Base-by-base conservation (phyloP, 2,797 vertebrate genomes). In the Alosa sapidissima region DNA sequence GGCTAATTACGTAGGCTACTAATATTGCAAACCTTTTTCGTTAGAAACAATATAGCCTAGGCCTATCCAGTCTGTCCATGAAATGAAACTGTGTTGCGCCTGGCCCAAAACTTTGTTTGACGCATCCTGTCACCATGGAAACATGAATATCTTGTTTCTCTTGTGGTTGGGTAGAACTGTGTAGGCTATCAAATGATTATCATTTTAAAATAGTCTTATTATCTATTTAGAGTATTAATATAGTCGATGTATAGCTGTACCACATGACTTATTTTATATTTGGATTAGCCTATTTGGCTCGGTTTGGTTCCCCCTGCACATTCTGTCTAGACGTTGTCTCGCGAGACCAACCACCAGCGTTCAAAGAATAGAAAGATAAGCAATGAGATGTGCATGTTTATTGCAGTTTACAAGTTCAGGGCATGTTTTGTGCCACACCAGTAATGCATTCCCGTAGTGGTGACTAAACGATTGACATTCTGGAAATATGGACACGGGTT, bases 81-180 rank as follows among this genome's bases (percentile, higher is more conserved):
- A 19, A 78, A 78, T 45, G 72, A 78, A 16, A 78, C 72, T 41
- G 19, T 41, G 16, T 5, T 47, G 11, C 28, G 72, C 68, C 28
- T 36, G 48, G 14, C 72, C 19, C 2, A 16, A 13, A 54, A 11
- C 13, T 81, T 62, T 84, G 84, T 81, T 81, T 81, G 75, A 33
- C 24, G 45, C 45, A 62, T n/a, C 65, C 24, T 36, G 47, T 85
- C 48, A 33, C 84, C 78, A 81, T 85, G 84, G 84, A 36, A 65
- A 85, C 55, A 9, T 4, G 5, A 78, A 41, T 78, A 9, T 65
- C n/a, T 8, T 11, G 9, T 1, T 9, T 19, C 58, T 54, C 14
- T 9, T 24, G n/a, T 65, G n/a, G 60, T 7, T 8, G 10, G 6
- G 60, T n/a, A 10, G 24, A 7, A 11, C n/a, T 24, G 5, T 65